phyloP scores from a whole-genome alignment of 2,797 vertebrate genomes.

The Ctenosaura bakeri region DNA sequence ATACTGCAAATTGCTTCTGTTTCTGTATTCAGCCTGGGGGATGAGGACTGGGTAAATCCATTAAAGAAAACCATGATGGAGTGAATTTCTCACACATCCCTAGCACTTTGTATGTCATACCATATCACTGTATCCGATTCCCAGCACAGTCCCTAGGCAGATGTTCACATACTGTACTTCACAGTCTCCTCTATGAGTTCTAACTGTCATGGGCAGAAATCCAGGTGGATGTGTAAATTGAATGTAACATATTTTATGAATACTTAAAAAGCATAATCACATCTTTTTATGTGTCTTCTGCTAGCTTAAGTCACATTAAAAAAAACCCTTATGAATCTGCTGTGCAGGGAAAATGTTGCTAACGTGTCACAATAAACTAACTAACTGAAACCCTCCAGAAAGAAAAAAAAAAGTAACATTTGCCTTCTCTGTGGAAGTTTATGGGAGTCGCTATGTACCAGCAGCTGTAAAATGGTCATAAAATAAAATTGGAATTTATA shows the following conservation, averaged over 20 bases:
- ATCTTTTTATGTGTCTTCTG: conserved; percentile 75
- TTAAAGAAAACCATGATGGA: neutral
- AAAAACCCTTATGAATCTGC: conserved; percentile 66
- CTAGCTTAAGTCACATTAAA: conserved; percentile 72
- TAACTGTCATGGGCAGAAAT: conserved; percentile 67
- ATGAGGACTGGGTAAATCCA: neutral
- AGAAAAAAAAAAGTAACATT: conserved; percentile 56
- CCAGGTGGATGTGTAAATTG: conserved; percentile 68
- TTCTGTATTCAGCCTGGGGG: neutral
- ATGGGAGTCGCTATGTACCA: conserved; percentile 63
- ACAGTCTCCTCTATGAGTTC: conserved; percentile 47
- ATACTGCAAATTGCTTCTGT: neutral
- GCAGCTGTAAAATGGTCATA: conserved; percentile 77
- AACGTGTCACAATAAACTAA: conserved; percentile 76
- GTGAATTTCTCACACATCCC: neutral
- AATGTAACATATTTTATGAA: conserved; percentile 70
- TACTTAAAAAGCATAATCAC: conserved; percentile 74
- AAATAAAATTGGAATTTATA: conserved; percentile 80
- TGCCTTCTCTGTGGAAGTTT: conserved; percentile 71
- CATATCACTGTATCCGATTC: neutral
- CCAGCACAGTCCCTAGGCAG: neutral
- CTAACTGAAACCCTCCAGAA: conserved; percentile 67
- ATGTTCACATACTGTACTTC: neutral
- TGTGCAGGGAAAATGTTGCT: conserved; percentile 64
- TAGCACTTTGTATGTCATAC: neutral